Conservation (phyloP, 2,797 vertebrate species). For the Enteromius radiatus region DNA sequence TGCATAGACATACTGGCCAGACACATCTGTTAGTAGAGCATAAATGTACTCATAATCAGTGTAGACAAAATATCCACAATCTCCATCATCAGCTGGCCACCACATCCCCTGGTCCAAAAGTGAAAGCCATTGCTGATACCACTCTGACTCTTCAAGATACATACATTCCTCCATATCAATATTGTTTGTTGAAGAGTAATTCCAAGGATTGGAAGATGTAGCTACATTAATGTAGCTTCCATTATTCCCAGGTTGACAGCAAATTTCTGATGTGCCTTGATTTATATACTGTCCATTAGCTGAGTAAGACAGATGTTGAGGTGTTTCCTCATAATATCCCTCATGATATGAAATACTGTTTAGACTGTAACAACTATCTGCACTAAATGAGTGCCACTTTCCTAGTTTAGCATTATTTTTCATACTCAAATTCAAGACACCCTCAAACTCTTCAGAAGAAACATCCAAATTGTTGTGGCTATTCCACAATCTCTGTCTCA, state of each 20-base stretch:
- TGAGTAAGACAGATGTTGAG: conserved; percentile 78
- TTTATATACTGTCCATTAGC: conserved; percentile 75
- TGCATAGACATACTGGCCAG: conserved; percentile 89
- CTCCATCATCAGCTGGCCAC: conserved; percentile 93
- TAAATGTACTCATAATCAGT: conserved; percentile 93
- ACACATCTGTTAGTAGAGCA: conserved; percentile 90
- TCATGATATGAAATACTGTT: conserved; percentile 82
- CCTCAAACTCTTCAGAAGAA: conserved; percentile 66
- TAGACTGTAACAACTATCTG: conserved; percentile 80
- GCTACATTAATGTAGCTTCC: conserved; percentile 65
- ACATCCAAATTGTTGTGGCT: conserved; percentile 64
- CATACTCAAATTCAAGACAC: conserved; percentile 87
- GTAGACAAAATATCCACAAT: conserved; percentile 95
- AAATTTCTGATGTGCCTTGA: conserved; percentile 69
- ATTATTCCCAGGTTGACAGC: conserved; percentile 70
- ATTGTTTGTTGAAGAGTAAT: conserved; percentile 72
- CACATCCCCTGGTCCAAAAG: conserved; percentile 92
- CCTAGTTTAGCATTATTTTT: conserved; percentile 77
- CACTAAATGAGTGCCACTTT: conserved; percentile 71
- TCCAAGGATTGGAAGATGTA: conserved; percentile 76
- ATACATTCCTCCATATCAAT: conserved; percentile 75
- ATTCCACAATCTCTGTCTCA: conserved; percentile 70
- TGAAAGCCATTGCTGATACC: conserved; percentile 91
- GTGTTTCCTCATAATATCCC: conserved; percentile 81
- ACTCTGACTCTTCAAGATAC: conserved; percentile 83